Percentiles rank a stretch among this genome's conserved stretches.
These are phyloP conservation scores for Penaeus vannamei DNA, from an alignment of 1,140 invertebrate genomes.

Conservation along the genomic window DNA sequence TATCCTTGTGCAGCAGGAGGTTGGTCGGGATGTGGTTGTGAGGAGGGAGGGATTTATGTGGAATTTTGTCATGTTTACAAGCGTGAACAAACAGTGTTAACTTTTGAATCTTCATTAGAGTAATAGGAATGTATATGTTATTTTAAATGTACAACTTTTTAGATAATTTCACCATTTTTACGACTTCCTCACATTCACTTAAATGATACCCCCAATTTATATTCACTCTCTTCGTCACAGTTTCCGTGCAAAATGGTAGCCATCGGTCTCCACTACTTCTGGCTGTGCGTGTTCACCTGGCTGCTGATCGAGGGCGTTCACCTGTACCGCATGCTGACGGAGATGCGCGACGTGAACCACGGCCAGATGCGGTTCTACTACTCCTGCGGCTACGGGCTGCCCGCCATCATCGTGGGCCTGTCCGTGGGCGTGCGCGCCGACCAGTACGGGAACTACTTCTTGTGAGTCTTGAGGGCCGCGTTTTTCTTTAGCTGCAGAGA, in stretches of 20 bases:
- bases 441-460: slow-evolving; percentile 87
- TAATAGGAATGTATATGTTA: no score
- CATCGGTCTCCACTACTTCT: slow-evolving; percentile 93
- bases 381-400: slow-evolving; percentile 94
- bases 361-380: slow-evolving; percentile 95
- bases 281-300: slow-evolving; percentile 92
- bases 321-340: slow-evolving; percentile 93
- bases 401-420: slow-evolving; percentile 91
- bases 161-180: no score
- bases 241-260: slow-evolving; percentile 92
- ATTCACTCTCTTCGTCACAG: slow-evolving; percentile 71
- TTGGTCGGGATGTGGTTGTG: slow-evolving; percentile 66
- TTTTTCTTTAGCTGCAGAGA: not conserved
- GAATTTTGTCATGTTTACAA: not conserved
- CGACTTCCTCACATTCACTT: no score
- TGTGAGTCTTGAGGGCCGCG: slow-evolving; percentile 55
- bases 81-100: not conserved
- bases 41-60: not conserved
- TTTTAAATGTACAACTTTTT: no score
- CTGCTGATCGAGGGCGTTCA: slow-evolving; percentile 92
- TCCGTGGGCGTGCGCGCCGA: slow-evolving; percentile 94
- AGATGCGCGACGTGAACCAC: slow-evolving; percentile 96
- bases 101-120: no score
- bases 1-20: slow-evolving; percentile 78
- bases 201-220: no score